These are phyloP conservation scores for Phyllotis vaccarum DNA, from an alignment of 2,797 vertebrate species.

Conservation along the genomic window DNA sequence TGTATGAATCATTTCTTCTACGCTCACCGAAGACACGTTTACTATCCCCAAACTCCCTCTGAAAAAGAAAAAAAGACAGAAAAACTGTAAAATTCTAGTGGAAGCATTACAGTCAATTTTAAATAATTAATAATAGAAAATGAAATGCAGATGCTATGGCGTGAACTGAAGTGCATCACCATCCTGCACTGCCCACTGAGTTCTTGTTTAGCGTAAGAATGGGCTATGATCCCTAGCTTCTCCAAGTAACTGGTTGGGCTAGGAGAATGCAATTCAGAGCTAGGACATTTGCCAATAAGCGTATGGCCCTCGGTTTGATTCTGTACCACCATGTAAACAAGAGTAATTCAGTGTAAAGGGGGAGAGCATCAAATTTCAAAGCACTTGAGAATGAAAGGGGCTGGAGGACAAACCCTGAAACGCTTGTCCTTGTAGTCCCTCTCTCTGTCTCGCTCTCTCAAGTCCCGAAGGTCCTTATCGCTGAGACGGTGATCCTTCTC, in stretches of 20 bases:
- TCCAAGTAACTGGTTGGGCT: not conserved
- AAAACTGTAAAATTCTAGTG: not conserved
- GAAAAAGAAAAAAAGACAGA: constrained; percentile 65
- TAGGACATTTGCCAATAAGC: no score
- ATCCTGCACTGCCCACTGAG: no score
- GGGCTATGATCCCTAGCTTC: not conserved
- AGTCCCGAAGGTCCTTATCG: constrained; percentile 92
- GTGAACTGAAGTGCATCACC: not conserved
- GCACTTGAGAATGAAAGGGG: not conserved
- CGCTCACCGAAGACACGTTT: constrained; percentile 97
- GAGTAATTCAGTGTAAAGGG: not conserved
- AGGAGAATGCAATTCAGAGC: not conserved
- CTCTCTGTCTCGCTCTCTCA: constrained; percentile 92
- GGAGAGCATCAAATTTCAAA: not conserved
- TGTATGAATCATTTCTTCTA: constrained; percentile 97
- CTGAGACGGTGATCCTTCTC: constrained; percentile 93
- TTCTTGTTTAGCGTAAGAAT: not conserved
- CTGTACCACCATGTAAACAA: not conserved
- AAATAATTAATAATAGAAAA: not conserved
- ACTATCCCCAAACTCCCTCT: constrained; percentile 97
- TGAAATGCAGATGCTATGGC: not conserved
- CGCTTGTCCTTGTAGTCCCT: constrained; percentile 98
- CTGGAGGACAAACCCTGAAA: constrained; percentile 93
- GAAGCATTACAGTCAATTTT: not conserved
- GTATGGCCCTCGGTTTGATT: not conserved